These are phyloP conservation scores for Pseudolycoriella hygida DNA, from an alignment of 2,888 invertebrate genomes.

Conservation along the genomic window DNA sequence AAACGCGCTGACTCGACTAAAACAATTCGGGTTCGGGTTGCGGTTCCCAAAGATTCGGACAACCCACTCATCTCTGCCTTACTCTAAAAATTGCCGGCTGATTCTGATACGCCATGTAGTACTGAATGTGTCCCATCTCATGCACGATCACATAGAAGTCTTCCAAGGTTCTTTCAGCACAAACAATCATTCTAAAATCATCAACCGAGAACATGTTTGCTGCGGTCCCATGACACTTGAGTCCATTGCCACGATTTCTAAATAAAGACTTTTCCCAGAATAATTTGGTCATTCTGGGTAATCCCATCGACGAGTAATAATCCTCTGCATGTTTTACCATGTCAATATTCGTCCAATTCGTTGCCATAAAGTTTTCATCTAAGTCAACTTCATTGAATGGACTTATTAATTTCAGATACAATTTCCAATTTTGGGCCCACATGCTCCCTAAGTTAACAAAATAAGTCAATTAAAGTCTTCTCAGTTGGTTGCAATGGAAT, in stretches of 20 bases:
- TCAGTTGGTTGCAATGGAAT: constrained; percentile 10
- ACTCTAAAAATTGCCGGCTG: constrained; percentile 44
- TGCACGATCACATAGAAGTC: constrained; percentile 51
- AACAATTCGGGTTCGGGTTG: too few relatives aligned
- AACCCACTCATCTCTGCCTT: too few relatives aligned
- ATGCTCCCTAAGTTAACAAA: constrained; percentile 34
- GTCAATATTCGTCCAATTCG: constrained; percentile 37
- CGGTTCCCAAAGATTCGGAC: not conserved
- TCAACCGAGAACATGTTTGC: constrained; percentile 47
- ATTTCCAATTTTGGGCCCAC: constrained; percentile 55
- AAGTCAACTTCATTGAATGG: constrained; percentile 32
- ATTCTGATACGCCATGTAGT: constrained; percentile 47
- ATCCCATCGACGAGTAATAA: constrained; percentile 45
- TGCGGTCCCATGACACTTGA: constrained; percentile 51
- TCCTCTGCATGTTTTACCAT: constrained; percentile 49
- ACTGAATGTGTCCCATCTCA: constrained; percentile 58
- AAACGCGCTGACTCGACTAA: too few relatives aligned
- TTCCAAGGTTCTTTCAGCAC: constrained; percentile 38
- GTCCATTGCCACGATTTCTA: constrained; percentile 20
- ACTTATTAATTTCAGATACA: constrained; percentile 36
- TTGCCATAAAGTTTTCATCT: constrained; percentile 31
- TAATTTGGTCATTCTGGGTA: constrained; percentile 38
- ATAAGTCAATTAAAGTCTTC: not conserved
- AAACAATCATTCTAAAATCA: constrained; percentile 51
- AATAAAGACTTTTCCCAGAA: constrained; percentile 47